Conservation (phyloP, 2,113 vertebrate species). For the Oenanthe oenanthe region DNA sequence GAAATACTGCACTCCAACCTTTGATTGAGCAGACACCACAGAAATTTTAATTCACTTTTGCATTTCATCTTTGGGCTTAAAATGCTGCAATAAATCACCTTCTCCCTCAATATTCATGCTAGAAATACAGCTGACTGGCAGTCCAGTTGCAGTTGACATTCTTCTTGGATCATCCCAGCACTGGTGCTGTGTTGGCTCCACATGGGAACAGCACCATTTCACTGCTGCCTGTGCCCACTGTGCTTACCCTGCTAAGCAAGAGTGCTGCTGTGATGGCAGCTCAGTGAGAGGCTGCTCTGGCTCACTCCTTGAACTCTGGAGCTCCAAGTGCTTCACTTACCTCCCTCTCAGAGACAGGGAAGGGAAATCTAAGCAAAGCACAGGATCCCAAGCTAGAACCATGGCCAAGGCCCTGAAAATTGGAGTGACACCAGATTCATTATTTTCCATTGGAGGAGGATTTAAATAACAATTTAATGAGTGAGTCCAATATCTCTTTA, state of each 20-base stretch:
- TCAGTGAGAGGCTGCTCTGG: not conserved
- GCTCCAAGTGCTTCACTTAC: rapidly evolving
- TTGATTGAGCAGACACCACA: not conserved
- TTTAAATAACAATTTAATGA: not conserved
- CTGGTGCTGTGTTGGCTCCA: rapidly evolving
- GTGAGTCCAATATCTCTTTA: not conserved
- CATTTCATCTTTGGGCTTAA: not conserved
- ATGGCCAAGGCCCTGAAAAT: not conserved
- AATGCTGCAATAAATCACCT: not conserved
- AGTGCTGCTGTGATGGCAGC: not conserved
- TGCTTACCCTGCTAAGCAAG: not conserved
- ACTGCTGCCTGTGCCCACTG: not conserved
- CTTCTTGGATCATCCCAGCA: rapidly evolving
- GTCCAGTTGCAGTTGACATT: not conserved
- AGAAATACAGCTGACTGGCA: not conserved
- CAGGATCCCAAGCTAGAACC: not conserved
- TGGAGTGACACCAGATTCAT: not conserved
- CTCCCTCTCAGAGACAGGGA: not conserved
- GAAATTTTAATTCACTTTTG: not conserved
- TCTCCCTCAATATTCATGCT: not conserved
- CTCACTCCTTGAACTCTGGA: not conserved
- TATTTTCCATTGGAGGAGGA: not conserved
- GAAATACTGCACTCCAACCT: not conserved
- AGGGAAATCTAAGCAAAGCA: not conserved
- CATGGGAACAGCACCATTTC: rapidly evolving